Evolutionary conservation across 2,797 vertebrate genomes (phyloP).

Genomic region (Arctocebus calabarensis): DNA sequence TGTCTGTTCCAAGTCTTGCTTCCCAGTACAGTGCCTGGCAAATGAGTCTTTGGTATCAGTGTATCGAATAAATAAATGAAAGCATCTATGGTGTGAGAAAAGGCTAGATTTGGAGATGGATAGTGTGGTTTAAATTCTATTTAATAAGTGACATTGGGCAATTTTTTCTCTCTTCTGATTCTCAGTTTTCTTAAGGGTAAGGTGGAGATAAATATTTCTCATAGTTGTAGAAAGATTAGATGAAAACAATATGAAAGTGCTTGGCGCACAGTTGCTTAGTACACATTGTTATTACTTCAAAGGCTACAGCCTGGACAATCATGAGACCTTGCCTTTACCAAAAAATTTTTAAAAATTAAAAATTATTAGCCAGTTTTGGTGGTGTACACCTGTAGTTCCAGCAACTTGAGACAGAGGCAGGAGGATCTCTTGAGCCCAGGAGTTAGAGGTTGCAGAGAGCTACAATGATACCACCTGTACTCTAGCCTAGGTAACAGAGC

Average conservation of each 20-base stretch:
- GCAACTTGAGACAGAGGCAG: neutral
- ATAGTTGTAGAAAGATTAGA: constrained; percentile 2
- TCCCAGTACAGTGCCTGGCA: neutral
- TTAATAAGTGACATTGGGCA: neutral
- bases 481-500: neutral
- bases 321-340: neutral
- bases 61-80: neutral
- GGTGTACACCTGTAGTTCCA: neutral
- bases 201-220: neutral
- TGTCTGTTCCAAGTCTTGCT: neutral
- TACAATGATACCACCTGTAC: neutral
- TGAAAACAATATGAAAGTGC: neutral
- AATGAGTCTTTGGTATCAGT: neutral
- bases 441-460: neutral
- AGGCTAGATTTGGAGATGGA: neutral
- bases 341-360: neutral
- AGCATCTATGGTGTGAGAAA: neutral
- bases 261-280: neutral
- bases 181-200: neutral
- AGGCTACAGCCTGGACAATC: neutral
- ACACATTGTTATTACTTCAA: neutral
- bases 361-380: neutral
- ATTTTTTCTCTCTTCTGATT: neutral
- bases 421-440: neutral
- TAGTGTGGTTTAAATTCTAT: neutral